Percentiles rank a stretch among this genome's conserved stretches.
phyloP scores from a whole-genome alignment of 2,888 invertebrate genomes.

The Erebia aethiops region DNA sequence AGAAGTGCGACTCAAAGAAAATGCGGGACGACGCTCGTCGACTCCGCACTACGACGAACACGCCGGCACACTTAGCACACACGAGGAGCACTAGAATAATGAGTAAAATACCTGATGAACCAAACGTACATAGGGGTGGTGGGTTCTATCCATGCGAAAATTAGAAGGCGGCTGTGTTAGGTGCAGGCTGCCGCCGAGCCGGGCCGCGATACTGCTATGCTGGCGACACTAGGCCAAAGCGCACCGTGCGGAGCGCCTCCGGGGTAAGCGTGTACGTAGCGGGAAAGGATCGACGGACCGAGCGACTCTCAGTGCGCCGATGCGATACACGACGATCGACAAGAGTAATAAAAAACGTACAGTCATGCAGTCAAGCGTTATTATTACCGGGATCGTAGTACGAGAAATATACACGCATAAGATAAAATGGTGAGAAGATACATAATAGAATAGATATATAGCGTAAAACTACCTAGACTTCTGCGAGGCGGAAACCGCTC shows the following conservation, averaged over 20 bases:
- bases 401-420: constrained; percentile 83
- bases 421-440: constrained; percentile 79
- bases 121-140: constrained; percentile 82
- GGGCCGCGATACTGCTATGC: constrained; percentile 65
- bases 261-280: constrained; percentile 82
- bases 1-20: constrained; percentile 73
- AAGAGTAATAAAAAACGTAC: constrained; percentile 88
- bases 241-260: constrained; percentile 77
- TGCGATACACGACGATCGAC: constrained; percentile 78
- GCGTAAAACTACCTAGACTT: constrained; percentile 80
- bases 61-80: constrained; percentile 78
- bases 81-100: constrained; percentile 79
- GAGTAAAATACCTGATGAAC: constrained; percentile 82
- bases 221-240: constrained; percentile 78
- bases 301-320: constrained; percentile 80
- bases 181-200: constrained; percentile 79
- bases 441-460: constrained; percentile 78
- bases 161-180: constrained; percentile 82
- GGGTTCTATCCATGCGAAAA: constrained; percentile 82
- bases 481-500: constrained; percentile 75
- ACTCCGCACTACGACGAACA: constrained; percentile 68
- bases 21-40: constrained; percentile 65
- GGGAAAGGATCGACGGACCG: constrained; percentile 80
- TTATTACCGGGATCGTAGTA: constrained; percentile 91
- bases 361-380: constrained; percentile 94